Base-by-base conservation (phyloP, 2,888 invertebrate species). In the Lagria hirta region DNA sequence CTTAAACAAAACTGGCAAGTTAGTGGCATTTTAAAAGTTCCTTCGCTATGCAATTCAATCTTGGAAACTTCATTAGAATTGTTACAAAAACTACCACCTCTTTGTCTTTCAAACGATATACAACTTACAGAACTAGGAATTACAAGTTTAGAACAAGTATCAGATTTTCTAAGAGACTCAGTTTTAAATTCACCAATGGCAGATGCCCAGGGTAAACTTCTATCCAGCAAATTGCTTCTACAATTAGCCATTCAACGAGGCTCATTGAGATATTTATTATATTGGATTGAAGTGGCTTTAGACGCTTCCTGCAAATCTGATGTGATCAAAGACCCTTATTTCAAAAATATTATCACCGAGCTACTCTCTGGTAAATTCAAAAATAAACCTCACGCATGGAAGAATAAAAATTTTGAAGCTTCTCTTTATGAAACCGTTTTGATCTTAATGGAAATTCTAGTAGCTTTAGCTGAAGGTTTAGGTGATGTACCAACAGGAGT, bases 221-320 rank as follows among this genome's bases (percentile, higher is more conserved):
- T 73, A 14, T 71, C 74, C 1, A 66, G 69, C 14, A 80, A 82
- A 65, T 65, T 82, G 33, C 68, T 81, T 49, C 61, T 82, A 23
- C 73, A 75, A 3, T 57, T 82, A 22, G 77, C 79, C 7, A 64
- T 79, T 16, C 82, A 82, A 68, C 63, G 81, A 51, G 81, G 81
- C 10, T 78, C 79, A 6, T 68, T 82, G 11, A 65, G 78, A 23
- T 77, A 77, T 60, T 63, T 82, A 12, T 64, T 82, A 27, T 79
- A 81, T 56, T 82, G 82, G 82, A 75, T 82, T 28, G 76, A 79
- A 47, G 74, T 80, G 74, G 79, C 80, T 6, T 66, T 81, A 28
- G 70, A 72, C 28, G 70, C 68, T 4, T 62, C 66, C 1, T 43
- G 49, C 20, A 55, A 58, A 17, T 56, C 57, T n/a, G 43, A 28